Base-by-base conservation (phyloP, 1,140 invertebrate genomes). In the Zaprionus kolodkinae region DNA sequence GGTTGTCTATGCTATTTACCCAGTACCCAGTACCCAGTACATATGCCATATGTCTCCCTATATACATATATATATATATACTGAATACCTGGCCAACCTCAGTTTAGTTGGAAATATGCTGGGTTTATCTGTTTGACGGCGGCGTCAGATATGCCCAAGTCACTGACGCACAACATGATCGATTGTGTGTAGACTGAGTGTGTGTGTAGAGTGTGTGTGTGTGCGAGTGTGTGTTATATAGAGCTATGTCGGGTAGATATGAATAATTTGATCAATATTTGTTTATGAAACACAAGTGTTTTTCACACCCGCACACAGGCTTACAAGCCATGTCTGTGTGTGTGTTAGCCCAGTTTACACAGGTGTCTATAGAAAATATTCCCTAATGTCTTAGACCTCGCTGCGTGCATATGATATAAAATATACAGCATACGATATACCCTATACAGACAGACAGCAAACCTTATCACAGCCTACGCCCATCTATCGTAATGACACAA, bases 241-340 rank as follows among this genome's bases (percentile, higher is more conserved):
- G 27, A 30, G 27, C 33, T 30, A 54, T 13, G 40, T 69, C 25
- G 33, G 33, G n/a, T 30, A 25, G 40, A 64, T 15, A 83, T 81
- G 85, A 85, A 89, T 89, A 85, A 88, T 88, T 76, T 74, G n/a
- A 73, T 69, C 75, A 85, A 88, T 88, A 81, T 88, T 88, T 88
- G 69, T 81, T 76, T 67, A 76, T 56, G 78, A 84, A 81, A 89
- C 84, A 88, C 84, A 88, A 88, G 85, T 88, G 84, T 87, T 87
- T 87, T 88, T 80, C 55, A 57, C 48, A 64, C 68, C 48, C 71
- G 45, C 36, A 54, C 27, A 60, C 35, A 52, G 35, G 30, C 30
- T 25, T 38, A 40, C 52, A 27, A 35, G 33, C 33, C 33, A 30
- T 13, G 36, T 27, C 15, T 36, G 33, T 59, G 68, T 72, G 63